These are phyloP conservation scores for Craniophora ligustri DNA, from an alignment of 2,888 invertebrate species.

Conservation along the genomic window DNA sequence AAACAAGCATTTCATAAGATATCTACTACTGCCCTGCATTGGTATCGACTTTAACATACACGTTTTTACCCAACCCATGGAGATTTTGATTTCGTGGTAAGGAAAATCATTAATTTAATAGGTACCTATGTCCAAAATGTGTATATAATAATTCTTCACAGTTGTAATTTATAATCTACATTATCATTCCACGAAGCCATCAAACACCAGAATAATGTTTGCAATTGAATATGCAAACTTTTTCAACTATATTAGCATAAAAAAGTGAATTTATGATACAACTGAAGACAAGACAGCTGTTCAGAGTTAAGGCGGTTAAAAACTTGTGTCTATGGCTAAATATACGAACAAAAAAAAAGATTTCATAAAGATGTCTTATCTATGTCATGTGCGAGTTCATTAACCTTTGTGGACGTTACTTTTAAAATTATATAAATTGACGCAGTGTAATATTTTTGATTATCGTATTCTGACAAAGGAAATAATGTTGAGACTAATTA, in stretches of 20 bases:
- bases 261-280: conserved; percentile 30
- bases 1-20: too few species aligned
- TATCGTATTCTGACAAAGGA: background rate
- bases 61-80: too few species aligned
- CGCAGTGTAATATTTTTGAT: background rate
- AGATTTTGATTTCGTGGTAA: too few species aligned
- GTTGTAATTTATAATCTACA: background rate
- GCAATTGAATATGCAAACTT: conserved; percentile 7
- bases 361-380: background rate
- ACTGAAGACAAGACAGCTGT: conserved; percentile 31
- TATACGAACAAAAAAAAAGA: conserved; percentile 2
- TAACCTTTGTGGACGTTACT: conserved; percentile 15
- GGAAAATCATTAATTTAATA: background rate
- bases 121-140: background rate
- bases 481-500: conserved; percentile 6
- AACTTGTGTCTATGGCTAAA: conserved; percentile 15
- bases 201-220: conserved; percentile 1
- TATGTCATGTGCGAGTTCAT: conserved; percentile 40
- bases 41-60: too few species aligned
- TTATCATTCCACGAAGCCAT: background rate
- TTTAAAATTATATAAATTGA: conserved; percentile 1
- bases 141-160: background rate
- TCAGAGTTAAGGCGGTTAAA: conserved; percentile 1
- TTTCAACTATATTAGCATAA: conserved; percentile 24
- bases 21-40: too few species aligned